These are phyloP conservation scores for Zaprionus kolodkinae DNA, from an alignment of 1,140 invertebrate genomes.

Conservation along the genomic window DNA sequence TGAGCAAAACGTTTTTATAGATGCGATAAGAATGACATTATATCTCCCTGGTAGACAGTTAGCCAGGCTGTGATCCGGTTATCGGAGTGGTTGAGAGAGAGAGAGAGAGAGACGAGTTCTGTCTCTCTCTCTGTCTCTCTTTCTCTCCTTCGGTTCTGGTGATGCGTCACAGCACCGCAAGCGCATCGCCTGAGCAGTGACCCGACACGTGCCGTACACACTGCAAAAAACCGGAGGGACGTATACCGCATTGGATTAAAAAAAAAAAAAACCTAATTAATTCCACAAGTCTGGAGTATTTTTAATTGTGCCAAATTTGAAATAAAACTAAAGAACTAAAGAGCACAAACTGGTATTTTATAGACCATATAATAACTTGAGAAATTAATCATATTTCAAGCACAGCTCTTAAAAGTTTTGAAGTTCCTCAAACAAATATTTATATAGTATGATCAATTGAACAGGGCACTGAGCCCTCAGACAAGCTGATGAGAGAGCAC, in stretches of 20 bases:
- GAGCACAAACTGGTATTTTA: not conserved
- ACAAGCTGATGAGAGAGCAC: not conserved
- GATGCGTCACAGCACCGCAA: conserved; percentile 3
- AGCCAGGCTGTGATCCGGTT: conserved; percentile 13
- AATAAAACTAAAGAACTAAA: not conserved
- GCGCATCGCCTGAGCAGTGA: not conserved
- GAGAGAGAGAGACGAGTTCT: not conserved
- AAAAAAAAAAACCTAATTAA: not conserved
- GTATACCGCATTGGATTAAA: too few relatives aligned
- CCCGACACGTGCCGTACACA: conserved; percentile 12
- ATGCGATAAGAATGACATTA: conserved; percentile 50
- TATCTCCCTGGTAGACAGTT: not conserved
- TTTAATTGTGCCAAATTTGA: not conserved
- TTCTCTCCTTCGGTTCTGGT: not conserved
- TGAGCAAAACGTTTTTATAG: conserved; percentile 59
- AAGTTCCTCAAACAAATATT: too few relatives aligned
- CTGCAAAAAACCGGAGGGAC: not conserved
- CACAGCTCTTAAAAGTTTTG: not conserved
- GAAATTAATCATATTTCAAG: not conserved
- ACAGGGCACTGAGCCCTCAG: not conserved
- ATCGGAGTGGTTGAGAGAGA: not conserved
- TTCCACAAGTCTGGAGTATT: not conserved
- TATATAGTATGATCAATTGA: not conserved
- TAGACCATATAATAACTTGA: not conserved
- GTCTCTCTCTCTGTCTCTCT: not conserved